Percentiles rank a stretch among this genome's conserved stretches.
Conservation (phyloP, 2,888 invertebrate species). For the Blera fallax region DNA sequence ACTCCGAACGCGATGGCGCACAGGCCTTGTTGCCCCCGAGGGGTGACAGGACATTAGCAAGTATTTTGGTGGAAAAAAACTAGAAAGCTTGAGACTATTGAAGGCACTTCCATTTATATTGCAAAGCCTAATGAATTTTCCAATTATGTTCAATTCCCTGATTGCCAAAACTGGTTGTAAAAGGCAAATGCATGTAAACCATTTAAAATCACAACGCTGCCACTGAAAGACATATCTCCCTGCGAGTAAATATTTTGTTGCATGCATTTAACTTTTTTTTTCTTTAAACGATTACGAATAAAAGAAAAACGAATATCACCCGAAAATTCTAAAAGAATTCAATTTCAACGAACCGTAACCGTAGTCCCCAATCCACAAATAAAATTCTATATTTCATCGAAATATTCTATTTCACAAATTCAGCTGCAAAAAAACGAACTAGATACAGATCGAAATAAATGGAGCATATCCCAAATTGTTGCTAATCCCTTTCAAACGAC, state of each 20-base stretch:
- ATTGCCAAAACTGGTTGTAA: too few relatives aligned
- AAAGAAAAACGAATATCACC: neutral
- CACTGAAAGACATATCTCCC: neutral
- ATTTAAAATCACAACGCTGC: neutral
- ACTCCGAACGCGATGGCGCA: too few relatives aligned
- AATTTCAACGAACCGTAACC: slow-evolving; percentile 17
- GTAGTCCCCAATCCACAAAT: slow-evolving; percentile 17
- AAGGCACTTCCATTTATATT: too few relatives aligned
- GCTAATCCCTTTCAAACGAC: slow-evolving; percentile 67
- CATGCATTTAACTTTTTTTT: neutral
- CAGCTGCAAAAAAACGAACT: slow-evolving; percentile 16
- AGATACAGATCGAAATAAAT: slow-evolving; percentile 53
- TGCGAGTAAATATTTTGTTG: neutral
- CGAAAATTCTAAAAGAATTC: slow-evolving; percentile 2
- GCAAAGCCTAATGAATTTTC: too few relatives aligned
- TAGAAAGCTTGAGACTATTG: too few relatives aligned
- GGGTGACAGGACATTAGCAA: too few relatives aligned
- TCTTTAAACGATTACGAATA: too few relatives aligned
- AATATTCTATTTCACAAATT: slow-evolving; percentile 67
- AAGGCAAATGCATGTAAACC: neutral
- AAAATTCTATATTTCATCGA: slow-evolving; percentile 46
- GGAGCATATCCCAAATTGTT: slow-evolving; percentile 65
- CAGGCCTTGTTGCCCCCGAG: too few relatives aligned
- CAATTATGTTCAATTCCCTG: too few relatives aligned
- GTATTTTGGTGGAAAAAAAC: too few relatives aligned